Evolutionary conservation across 2,888 invertebrate genomes (phyloP).

Genomic region (Phytoseiulus persimilis): DNA sequence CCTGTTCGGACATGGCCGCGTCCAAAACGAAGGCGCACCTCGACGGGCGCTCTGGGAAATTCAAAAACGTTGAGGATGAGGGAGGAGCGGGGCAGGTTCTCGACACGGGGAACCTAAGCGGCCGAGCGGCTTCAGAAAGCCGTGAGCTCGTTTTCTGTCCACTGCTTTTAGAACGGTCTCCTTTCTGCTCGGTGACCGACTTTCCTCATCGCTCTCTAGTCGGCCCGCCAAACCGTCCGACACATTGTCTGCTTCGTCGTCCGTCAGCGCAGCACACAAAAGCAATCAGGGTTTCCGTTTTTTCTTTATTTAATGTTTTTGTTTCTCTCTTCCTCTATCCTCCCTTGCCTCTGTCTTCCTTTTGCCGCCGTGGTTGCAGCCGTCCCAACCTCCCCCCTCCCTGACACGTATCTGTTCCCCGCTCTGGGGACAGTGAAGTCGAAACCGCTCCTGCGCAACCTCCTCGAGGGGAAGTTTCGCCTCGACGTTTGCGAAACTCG

Average conservation of each 20-base stretch:
- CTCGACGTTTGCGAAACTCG: background rate
- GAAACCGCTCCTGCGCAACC: background rate
- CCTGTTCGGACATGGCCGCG: too few species aligned
- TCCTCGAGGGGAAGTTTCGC: background rate
- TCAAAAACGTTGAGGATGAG: too few species aligned
- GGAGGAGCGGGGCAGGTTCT: too few species aligned
- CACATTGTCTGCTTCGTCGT: background rate
- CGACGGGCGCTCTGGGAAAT: too few species aligned
- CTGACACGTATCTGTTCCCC: background rate
- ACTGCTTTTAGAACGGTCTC: background rate
- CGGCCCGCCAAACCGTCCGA: background rate
- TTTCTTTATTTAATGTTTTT: background rate
- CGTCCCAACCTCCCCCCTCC: background rate
- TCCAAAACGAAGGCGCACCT: too few species aligned
- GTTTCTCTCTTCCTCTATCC: background rate
- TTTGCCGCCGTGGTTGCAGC: background rate
- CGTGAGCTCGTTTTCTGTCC: background rate
- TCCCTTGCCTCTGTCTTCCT: background rate
- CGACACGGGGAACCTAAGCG: too few species aligned
- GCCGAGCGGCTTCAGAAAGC: background rate
- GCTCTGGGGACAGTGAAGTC: background rate
- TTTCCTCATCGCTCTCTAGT: background rate
- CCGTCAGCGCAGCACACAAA: background rate
- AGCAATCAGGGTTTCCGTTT: background rate
- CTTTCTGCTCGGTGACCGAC: background rate